A percentile compares a stretch with the other conserved stretches of the same genome.
phyloP scores from a whole-genome alignment of 92 coral and sea anemone species.

The Phenganax stokvisi region DNA sequence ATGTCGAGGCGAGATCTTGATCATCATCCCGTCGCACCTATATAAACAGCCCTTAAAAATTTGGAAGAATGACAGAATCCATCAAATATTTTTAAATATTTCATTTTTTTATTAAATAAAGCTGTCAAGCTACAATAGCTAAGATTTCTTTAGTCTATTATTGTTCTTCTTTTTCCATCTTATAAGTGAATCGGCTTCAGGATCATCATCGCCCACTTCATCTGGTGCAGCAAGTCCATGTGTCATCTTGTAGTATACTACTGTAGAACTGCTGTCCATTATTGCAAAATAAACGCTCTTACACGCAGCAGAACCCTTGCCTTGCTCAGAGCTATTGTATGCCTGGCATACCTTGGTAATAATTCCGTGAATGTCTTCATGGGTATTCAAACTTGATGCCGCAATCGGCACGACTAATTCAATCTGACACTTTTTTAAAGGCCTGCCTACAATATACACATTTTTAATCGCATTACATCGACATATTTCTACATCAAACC shows the following conservation, averaged over 20 bases:
- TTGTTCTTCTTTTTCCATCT: constrained; percentile 27
- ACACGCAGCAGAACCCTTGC: constrained; percentile 5
- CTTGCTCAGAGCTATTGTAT: constrained; percentile 41
- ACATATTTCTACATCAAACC: constrained; percentile 73
- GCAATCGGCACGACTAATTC: constrained; percentile 70
- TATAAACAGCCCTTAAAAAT: too few relatives aligned
- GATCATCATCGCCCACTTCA: constrained; percentile 60
- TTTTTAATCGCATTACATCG: constrained; percentile 67
- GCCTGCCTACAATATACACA: constrained; percentile 78
- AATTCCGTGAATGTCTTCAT: constrained; percentile 55
- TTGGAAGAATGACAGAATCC: too few relatives aligned
- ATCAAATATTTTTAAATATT: too few relatives aligned
- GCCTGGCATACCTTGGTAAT: constrained; percentile 50
- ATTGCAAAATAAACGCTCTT: constrained; percentile 63
- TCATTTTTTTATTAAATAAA: too few relatives aligned
- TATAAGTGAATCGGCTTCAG: constrained; percentile 21
- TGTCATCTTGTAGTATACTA: constrained; percentile 74
- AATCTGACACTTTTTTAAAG: constrained; percentile 64
- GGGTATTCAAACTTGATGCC: constrained; percentile 51
- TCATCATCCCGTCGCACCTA: too few relatives aligned
- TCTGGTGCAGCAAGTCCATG: constrained; percentile 75
- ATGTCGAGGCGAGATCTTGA: too few relatives aligned
- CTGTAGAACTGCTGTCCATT: constrained; percentile 79
- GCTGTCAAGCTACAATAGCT: neutral
- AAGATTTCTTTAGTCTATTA: constrained; percentile 11